Evolutionary conservation across 2,888 invertebrate genomes (phyloP).

Genomic region (Drymonia ruficornis): DNA sequence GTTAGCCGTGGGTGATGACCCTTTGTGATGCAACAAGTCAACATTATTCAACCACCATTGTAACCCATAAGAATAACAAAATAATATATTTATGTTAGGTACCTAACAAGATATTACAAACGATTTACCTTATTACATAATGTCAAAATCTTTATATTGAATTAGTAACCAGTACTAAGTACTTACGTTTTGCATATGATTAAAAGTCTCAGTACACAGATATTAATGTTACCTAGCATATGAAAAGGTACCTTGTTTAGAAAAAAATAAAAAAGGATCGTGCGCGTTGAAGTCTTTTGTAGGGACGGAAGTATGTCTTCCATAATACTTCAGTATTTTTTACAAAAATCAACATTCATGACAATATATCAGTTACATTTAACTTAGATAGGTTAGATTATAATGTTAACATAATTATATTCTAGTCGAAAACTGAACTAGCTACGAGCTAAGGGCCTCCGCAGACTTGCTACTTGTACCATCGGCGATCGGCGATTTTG

Average conservation of each 20-base stretch:
- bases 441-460: too few relatives aligned
- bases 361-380: background rate
- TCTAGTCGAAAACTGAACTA: too few relatives aligned
- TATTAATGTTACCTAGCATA: too few relatives aligned
- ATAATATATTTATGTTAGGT: background rate
- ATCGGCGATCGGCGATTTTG: too few relatives aligned
- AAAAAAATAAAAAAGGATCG: background rate
- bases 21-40: constrained; percentile 28
- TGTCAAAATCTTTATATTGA: background rate
- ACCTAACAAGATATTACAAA: background rate
- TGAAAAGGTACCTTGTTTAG: too few relatives aligned
- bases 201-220: too few relatives aligned
- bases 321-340: background rate
- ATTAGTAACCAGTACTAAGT: too few relatives aligned
- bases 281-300: constrained; percentile 27
- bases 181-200: too few relatives aligned
- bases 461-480: too few relatives aligned
- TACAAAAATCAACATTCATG: background rate
- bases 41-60: constrained; percentile 33
- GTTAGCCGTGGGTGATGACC: constrained; percentile 34
- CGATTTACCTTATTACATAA: background rate
- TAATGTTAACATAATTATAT: too few relatives aligned
- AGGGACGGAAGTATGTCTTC: background rate
- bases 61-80: constrained; percentile 24
- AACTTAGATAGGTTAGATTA: too few relatives aligned